Base-by-base conservation (phyloP, 2,113 vertebrate species). In the Tylochromis polylepis region DNA sequence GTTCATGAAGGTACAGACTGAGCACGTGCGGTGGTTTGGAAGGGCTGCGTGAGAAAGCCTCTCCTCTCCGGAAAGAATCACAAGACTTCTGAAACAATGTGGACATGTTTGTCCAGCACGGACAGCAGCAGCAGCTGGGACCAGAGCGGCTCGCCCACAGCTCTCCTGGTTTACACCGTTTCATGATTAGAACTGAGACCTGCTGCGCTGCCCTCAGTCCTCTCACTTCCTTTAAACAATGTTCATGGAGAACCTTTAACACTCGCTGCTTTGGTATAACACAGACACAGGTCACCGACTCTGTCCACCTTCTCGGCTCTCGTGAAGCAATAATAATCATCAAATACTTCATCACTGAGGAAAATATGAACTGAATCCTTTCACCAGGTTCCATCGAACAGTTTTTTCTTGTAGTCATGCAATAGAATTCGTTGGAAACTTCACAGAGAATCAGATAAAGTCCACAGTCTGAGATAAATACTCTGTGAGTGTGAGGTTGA, bases 91-190 rank as follows among this genome's bases (percentile, higher is more conserved):
- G n/a, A n/a, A n/a, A 10, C 51, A 53, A 5, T 12, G n/a, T 57
- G 2, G 34, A 27, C 4, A 31, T 36, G 60, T 60, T 60, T 31
- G 58, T n/a, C 27, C 18, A 36, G 59, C 59, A 3, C 11, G 59
- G 59, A 36, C 31, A 62, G 59, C 38, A 38, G 38, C 59, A 20
- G 57, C n/a, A 56, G n/a, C 24, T n/a, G n/a, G n/a, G n/a, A n/a
- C n/a, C n/a, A n/a, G n/a, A n/a, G n/a, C n/a, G n/a, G n/a, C n/a
- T 5, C 57, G 14, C 31, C 4, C 57, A 59, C 57, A 31, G 59
- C 60, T 24, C n/a, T 12, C n/a, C 51, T 62, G 59, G 16, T 0
- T 31, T 0, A 0, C n/a, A n/a, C n/a, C n/a, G n/a, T n/a, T n/a
- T n/a, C n/a, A n/a, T n/a, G n/a, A n/a, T n/a, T n/a, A n/a, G n/a